Conservation (phyloP, 2,888 invertebrate species). For the Trachelus troglodyta region DNA sequence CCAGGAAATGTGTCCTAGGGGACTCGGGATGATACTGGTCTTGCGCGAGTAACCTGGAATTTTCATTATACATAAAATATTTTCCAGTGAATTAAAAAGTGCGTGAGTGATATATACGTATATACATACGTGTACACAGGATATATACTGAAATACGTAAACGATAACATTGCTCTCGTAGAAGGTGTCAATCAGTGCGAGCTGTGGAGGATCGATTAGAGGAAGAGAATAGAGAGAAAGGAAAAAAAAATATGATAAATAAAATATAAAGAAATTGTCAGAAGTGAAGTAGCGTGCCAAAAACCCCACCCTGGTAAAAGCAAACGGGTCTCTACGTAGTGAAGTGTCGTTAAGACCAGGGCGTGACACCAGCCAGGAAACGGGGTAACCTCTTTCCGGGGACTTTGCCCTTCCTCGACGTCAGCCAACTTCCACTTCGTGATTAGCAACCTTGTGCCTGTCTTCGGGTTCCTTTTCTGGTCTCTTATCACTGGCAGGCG, state of each 20-base stretch:
- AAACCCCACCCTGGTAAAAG: slow-evolving; percentile 24
- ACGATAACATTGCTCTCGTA: too few relatives aligned
- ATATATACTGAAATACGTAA: too few relatives aligned
- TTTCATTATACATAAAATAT: too few relatives aligned
- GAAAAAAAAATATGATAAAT: not conserved
- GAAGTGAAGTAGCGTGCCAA: slow-evolving; percentile 24
- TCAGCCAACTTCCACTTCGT: too few relatives aligned
- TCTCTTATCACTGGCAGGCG: too few relatives aligned
- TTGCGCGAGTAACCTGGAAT: too few relatives aligned
- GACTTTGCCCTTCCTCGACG: slow-evolving; percentile 14
- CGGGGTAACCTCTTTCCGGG: slow-evolving; percentile 42
- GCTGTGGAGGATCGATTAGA: not conserved
- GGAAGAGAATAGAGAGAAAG: not conserved
- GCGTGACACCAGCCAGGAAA: slow-evolving; percentile 29
- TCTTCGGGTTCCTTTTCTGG: too few relatives aligned
- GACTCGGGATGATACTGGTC: too few relatives aligned
- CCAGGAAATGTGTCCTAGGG: too few relatives aligned
- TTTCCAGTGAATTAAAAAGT: slow-evolving; percentile 3
- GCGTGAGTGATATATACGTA: slow-evolving; percentile 7
- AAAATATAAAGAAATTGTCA: not conserved
- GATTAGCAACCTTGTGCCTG: too few relatives aligned
- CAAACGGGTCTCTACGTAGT: slow-evolving; percentile 23
- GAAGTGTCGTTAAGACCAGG: slow-evolving; percentile 19
- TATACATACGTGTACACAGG: not conserved
- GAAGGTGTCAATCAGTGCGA: not conserved